phyloP scores from a whole-genome alignment of 2,888 invertebrate genomes.

The Hololepta plana region DNA sequence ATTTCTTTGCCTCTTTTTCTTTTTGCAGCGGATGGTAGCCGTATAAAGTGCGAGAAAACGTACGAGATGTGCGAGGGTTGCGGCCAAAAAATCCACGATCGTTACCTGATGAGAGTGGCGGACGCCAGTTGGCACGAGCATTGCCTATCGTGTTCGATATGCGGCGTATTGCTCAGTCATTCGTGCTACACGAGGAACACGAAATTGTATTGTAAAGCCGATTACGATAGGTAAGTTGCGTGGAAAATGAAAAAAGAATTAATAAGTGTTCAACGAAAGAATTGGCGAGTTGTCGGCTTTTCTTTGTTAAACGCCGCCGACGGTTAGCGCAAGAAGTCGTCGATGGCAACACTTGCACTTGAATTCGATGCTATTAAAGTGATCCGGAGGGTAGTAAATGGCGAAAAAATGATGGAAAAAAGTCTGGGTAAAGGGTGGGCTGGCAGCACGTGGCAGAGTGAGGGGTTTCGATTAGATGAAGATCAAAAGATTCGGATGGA shows the following conservation, averaged over 20 bases:
- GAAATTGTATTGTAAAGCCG: constrained; percentile 90
- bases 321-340: neutral
- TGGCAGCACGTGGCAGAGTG: no score
- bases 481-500: no score
- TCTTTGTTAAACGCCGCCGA: neutral
- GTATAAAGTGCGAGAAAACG: constrained; percentile 60
- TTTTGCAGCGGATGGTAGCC: constrained; percentile 18
- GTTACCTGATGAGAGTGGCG: constrained; percentile 86
- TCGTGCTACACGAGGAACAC: constrained; percentile 91
- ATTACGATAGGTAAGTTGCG: constrained; percentile 75
- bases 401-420: no score
- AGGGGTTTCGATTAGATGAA: no score
- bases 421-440: no score
- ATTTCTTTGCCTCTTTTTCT: no score
- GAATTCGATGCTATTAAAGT: no score
- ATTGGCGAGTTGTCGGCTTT: neutral
- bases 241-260: neutral
- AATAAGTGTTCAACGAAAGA: neutral
- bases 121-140: constrained; percentile 94
- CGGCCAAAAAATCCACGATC: constrained; percentile 85
- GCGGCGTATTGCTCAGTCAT: constrained; percentile 74
- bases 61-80: constrained; percentile 89
- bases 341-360: constrained; percentile 1
- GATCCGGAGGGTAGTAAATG: no score
- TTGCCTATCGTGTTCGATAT: constrained; percentile 90